Evolutionary conservation across 1,140 invertebrate genomes (phyloP).

Genomic region (Sinella curviseta): DNA sequence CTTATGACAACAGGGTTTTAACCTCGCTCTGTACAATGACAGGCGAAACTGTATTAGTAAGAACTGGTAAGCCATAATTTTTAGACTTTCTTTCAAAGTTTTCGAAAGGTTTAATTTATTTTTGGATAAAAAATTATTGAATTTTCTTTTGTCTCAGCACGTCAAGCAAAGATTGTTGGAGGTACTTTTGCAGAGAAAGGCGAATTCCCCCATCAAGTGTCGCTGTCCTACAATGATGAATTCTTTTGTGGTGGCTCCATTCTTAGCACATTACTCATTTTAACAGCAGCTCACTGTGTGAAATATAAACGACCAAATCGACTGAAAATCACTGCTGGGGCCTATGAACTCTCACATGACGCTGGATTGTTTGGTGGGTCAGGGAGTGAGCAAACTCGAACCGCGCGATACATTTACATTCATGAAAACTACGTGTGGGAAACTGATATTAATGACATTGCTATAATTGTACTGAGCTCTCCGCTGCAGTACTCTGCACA

Average conservation of each 20-base stretch:
- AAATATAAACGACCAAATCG: constrained; percentile 1
- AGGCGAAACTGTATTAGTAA: too few species aligned
- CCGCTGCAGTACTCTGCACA: constrained; percentile 3
- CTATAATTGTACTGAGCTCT: background rate
- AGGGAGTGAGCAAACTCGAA: constrained; percentile 11
- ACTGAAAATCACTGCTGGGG: background rate
- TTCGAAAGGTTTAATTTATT: too few species aligned
- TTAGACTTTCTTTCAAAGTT: too few species aligned
- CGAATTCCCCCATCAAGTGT: constrained; percentile 30
- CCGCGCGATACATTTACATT: background rate
- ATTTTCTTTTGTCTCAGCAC: background rate
- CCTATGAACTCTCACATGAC: background rate
- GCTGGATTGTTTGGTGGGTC: too few species aligned
- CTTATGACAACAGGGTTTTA: too few species aligned
- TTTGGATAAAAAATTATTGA: background rate
- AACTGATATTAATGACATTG: constrained; percentile 35
- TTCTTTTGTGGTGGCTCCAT: constrained; percentile 33
- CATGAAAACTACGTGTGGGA: constrained; percentile 32
- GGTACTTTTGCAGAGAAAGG: background rate
- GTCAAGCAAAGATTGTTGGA: constrained; percentile 31
- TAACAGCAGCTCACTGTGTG: constrained; percentile 34
- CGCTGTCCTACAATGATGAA: constrained; percentile 16
- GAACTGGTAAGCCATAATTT: too few species aligned
- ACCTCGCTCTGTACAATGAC: too few species aligned
- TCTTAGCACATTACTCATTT: constrained; percentile 18